Percentiles rank a stretch among this genome's conserved stretches.
These are phyloP conservation scores for Vanacampus margaritifer DNA, from an alignment of 2,113 vertebrate species.

Conservation along the genomic window DNA sequence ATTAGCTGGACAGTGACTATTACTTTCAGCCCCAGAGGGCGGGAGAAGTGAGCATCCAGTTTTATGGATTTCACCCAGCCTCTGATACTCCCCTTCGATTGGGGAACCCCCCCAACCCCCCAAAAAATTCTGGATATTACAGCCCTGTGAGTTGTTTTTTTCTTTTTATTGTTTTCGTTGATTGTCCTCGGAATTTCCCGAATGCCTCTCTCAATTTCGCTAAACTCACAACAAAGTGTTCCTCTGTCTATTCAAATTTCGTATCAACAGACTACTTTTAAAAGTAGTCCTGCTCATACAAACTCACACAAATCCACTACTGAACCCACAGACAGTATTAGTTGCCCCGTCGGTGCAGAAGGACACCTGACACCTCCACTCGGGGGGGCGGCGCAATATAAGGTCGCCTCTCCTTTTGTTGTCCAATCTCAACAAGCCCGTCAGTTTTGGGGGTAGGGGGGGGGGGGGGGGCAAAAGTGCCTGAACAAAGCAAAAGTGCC, in stretches of 20 bases:
- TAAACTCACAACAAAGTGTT: not conserved
- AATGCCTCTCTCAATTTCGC: too few species aligned
- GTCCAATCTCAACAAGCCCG: slow-evolving; percentile 24
- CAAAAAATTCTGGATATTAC: too few species aligned
- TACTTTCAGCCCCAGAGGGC: too few species aligned
- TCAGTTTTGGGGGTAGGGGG: slow-evolving; percentile 17
- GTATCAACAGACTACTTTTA: not conserved
- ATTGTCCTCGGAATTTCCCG: too few species aligned
- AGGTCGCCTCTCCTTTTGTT: slow-evolving; percentile 54
- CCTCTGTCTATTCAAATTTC: not conserved
- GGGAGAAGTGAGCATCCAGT: too few species aligned
- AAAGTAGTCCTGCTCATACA: not conserved
- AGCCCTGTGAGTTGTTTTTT: too few species aligned
- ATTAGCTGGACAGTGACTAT: too few species aligned
- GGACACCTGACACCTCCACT: slow-evolving; percentile 55
- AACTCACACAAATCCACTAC: not conserved
- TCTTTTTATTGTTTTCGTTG: too few species aligned
- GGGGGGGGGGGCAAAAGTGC: slow-evolving; percentile 14
- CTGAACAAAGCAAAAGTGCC: slow-evolving; percentile 14
- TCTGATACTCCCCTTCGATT: too few species aligned
- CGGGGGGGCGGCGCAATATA: slow-evolving; percentile 16
- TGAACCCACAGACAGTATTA: not conserved
- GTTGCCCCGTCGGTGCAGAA: slow-evolving; percentile 12
- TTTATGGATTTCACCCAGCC: too few species aligned
- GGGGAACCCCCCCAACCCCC: too few species aligned